phyloP scores from a whole-genome alignment of 1,140 invertebrate genomes.

The Trigoniulus corallinus region DNA sequence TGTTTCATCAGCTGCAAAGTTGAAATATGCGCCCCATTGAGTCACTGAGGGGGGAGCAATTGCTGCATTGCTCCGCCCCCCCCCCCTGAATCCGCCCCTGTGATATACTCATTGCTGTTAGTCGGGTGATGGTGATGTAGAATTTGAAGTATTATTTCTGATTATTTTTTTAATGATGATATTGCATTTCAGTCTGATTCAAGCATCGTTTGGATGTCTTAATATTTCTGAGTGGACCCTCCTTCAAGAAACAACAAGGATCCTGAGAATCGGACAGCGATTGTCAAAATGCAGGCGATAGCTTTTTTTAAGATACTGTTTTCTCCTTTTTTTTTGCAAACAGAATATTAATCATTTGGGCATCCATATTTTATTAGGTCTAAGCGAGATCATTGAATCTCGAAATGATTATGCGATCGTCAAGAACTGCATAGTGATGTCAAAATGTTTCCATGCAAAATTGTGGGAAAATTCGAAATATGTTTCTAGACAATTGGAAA shows the following conservation, averaged over 20 bases:
- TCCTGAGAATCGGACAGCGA: slow-evolving; percentile 45
- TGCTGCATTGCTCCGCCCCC: no score
- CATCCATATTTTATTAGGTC: slow-evolving; percentile 27
- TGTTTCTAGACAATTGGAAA: slow-evolving; percentile 48
- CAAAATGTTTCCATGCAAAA: slow-evolving; percentile 44
- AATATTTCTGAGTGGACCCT: slow-evolving; percentile 44
- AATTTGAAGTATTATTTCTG: no score
- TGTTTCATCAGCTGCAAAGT: no score
- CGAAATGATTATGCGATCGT: slow-evolving; percentile 23
- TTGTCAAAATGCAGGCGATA: slow-evolving; percentile 47
- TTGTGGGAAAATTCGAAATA: slow-evolving; percentile 58
- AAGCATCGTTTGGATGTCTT: slow-evolving; percentile 51
- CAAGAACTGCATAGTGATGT: slow-evolving; percentile 32
- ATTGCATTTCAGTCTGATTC: slow-evolving; percentile 41
- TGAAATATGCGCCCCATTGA: no score
- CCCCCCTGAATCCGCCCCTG: no score
- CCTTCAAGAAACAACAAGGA: slow-evolving; percentile 46
- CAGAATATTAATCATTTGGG: neutral
- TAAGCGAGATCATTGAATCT: no score
- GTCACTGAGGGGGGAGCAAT: no score
- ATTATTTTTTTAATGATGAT: neutral
- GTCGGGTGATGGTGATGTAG: no score
- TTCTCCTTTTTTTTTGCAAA: neutral
- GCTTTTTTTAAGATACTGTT: neutral
- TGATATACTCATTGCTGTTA: no score